Evolutionary conservation across 1,140 invertebrate species (phyloP).

Genomic region (Trichonephila clavipes): DNA sequence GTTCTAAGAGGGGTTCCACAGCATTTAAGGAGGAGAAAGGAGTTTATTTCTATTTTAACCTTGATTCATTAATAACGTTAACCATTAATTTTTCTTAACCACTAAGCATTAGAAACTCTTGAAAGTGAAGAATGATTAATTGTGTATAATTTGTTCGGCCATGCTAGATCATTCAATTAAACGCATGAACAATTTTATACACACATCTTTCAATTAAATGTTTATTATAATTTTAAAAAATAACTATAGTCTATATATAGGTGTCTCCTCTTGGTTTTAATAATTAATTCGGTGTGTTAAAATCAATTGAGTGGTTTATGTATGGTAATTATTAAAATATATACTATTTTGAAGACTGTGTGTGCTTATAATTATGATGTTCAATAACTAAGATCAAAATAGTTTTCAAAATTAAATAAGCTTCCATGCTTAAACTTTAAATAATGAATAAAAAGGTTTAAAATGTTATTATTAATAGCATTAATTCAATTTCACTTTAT

Average conservation of each 20-base stretch:
- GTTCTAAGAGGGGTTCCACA: not conserved
- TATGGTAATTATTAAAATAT: no score
- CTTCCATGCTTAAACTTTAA: no score
- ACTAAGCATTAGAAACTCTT: not conserved
- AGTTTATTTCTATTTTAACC: conserved; percentile 24
- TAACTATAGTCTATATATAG: not conserved
- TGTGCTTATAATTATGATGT: no score
- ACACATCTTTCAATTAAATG: not conserved
- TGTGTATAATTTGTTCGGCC: not conserved
- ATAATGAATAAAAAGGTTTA: no score
- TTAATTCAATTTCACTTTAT: no score
- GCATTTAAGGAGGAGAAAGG: not conserved
- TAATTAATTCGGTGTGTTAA: not conserved
- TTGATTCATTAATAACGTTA: not conserved
- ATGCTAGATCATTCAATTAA: not conserved
- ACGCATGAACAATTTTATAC: not conserved
- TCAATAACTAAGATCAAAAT: no score
- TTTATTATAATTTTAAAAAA: not conserved
- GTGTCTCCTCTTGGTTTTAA: not conserved
- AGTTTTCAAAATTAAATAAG: no score
- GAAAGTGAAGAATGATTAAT: not conserved
- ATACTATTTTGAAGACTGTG: no score
- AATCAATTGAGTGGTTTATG: no score
- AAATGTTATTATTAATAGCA: no score
- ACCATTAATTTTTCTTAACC: not conserved